Conservation (phyloP, 1,140 invertebrate genomes). For the Cardiocondyla obscurior region DNA sequence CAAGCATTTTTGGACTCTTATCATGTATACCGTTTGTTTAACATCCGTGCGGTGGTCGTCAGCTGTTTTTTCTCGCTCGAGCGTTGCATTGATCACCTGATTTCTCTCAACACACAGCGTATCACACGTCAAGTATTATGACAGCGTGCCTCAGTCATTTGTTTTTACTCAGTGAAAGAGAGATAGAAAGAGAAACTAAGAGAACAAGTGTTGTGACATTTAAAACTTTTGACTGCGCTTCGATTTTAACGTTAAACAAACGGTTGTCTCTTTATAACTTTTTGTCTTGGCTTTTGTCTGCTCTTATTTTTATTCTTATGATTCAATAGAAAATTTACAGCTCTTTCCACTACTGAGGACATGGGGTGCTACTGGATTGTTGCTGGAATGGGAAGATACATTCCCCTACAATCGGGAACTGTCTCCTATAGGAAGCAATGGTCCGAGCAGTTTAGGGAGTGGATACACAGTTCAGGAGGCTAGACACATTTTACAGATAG, state of each 20-base stretch:
- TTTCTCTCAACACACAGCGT: no score
- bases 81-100: no score
- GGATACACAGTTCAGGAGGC: slow-evolving; percentile 88
- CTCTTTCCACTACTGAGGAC: slow-evolving; percentile 85
- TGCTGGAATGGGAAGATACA: slow-evolving; percentile 97
- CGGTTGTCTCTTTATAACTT: not conserved
- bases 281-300: not conserved
- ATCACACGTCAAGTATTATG: no score
- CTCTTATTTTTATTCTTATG: slow-evolving; percentile 9
- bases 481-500: slow-evolving; percentile 85
- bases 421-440: slow-evolving; percentile 86
- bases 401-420: slow-evolving; percentile 92
- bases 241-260: not conserved
- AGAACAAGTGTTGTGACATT: no score
- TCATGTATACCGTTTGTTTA: not conserved
- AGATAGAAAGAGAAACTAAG: no score
- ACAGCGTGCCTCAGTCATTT: no score
- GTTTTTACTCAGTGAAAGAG: no score
- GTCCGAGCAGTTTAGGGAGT: slow-evolving; percentile 84
- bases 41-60: not conserved
- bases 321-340: slow-evolving; percentile 74
- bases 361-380: slow-evolving; percentile 92
- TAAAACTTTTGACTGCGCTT: no score
- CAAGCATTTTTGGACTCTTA: not conserved
- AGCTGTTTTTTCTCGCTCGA: no score